Evolutionary conservation across 2,888 invertebrate genomes (phyloP).

Genomic region (Dione juno): DNA sequence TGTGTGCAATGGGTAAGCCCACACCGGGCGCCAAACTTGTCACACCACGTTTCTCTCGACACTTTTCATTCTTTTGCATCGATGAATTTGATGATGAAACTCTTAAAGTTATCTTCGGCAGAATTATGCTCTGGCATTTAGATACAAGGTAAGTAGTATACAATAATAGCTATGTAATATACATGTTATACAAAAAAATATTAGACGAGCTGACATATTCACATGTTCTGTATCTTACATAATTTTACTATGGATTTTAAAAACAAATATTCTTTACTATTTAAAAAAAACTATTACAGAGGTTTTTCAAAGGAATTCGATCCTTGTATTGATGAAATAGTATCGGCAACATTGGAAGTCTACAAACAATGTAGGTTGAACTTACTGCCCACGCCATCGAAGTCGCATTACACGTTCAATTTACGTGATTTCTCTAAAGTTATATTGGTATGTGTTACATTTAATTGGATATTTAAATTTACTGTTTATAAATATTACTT

Average conservation of each 20-base stretch:
- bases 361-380: constrained; percentile 92
- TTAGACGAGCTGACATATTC: too few species aligned
- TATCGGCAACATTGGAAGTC: constrained; percentile 92
- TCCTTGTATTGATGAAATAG: constrained; percentile 94
- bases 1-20: constrained; percentile 93
- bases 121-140: constrained; percentile 97
- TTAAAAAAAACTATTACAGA: constrained; percentile 70
- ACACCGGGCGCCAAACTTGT: constrained; percentile 92
- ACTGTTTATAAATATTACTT: too few species aligned
- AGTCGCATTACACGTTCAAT: constrained; percentile 97
- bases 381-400: constrained; percentile 95
- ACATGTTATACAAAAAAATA: too few species aligned
- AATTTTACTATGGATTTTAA: too few species aligned
- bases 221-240: too few species aligned
- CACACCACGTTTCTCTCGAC: constrained; percentile 92
- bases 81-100: constrained; percentile 95
- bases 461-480: neutral
- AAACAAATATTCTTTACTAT: neutral
- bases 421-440: constrained; percentile 96
- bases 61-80: constrained; percentile 92
- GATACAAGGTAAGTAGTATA: constrained; percentile 88
- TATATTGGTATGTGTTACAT: constrained; percentile 85
- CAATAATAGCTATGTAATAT: too few species aligned
- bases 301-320: constrained; percentile 98
- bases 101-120: constrained; percentile 92